phyloP scores from a whole-genome alignment of 2,113 vertebrate species.

The Gyps fulvus region DNA sequence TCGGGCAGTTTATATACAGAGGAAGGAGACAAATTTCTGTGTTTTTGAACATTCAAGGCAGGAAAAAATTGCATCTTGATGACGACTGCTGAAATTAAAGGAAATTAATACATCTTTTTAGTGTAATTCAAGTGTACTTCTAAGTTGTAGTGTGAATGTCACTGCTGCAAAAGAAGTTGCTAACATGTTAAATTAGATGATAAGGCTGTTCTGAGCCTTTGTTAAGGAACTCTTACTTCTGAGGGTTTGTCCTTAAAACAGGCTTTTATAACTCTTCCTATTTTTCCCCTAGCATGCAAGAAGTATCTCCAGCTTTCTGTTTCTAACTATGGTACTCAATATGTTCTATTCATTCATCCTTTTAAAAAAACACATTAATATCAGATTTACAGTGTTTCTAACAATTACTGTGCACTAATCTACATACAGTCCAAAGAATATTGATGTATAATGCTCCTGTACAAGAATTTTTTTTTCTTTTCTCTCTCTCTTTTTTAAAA shows the following conservation, averaged over 20 bases:
- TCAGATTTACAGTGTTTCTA: neutral
- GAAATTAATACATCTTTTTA: neutral
- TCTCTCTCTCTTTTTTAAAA: neutral
- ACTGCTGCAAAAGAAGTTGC: neutral
- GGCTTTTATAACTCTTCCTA: neutral
- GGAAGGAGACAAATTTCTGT: neutral
- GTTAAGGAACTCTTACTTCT: neutral
- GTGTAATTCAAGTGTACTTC: neutral
- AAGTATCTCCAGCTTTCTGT: neutral
- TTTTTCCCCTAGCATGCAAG: neutral
- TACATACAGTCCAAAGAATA: neutral
- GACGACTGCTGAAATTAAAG: neutral
- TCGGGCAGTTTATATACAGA: neutral
- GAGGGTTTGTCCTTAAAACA: neutral
- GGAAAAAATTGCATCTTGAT: neutral
- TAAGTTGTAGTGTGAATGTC: neutral
- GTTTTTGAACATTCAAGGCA: neutral
- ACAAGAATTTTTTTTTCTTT: neutral
- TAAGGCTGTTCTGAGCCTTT: neutral
- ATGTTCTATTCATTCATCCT: neutral
- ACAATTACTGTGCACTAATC: neutral
- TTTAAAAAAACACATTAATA: neutral
- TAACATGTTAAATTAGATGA: neutral
- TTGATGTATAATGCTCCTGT: neutral
- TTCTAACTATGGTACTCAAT: neutral